Conservation (phyloP, 2,113 vertebrate species). For the Hippocampus guttulatus region DNA sequence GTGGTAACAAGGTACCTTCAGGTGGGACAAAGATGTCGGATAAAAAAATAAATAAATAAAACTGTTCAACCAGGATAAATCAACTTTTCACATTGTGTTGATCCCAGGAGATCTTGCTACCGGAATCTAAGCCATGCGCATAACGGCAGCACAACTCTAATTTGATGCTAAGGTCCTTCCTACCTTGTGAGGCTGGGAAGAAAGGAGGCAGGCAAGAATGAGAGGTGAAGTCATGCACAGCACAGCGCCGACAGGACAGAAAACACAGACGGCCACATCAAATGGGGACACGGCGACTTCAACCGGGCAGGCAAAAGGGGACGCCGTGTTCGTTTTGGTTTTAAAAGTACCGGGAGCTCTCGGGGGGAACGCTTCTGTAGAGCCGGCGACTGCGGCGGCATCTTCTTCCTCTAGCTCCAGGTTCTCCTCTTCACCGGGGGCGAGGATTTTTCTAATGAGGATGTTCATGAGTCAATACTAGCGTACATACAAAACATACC, state of each 20-base stretch:
- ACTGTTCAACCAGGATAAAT: background rate
- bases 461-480: background rate
- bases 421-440: slow-evolving; percentile 95
- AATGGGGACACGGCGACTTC: slow-evolving; percentile 3
- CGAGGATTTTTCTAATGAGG: slow-evolving; percentile 86
- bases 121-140: background rate
- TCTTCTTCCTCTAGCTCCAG: slow-evolving; percentile 95
- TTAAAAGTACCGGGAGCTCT: slow-evolving; percentile 81
- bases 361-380: slow-evolving; percentile 78
- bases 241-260: slow-evolving; percentile 55
- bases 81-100: background rate
- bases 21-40: slow-evolving; percentile 26
- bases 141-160: background rate
- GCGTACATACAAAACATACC: background rate
- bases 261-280: slow-evolving; percentile 26
- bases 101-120: background rate
- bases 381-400: slow-evolving; percentile 81
- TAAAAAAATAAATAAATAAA: background rate
- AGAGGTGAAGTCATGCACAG: slow-evolving; percentile 76
- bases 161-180: slow-evolving; percentile 19
- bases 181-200: slow-evolving; percentile 75
- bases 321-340: background rate
- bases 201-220: slow-evolving; percentile 57
- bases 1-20: slow-evolving; percentile 90
- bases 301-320: background rate